A percentile compares a stretch with the other conserved stretches of the same genome.
Conservation (phyloP, 2,888 invertebrate species). For the Archips xylosteana region DNA sequence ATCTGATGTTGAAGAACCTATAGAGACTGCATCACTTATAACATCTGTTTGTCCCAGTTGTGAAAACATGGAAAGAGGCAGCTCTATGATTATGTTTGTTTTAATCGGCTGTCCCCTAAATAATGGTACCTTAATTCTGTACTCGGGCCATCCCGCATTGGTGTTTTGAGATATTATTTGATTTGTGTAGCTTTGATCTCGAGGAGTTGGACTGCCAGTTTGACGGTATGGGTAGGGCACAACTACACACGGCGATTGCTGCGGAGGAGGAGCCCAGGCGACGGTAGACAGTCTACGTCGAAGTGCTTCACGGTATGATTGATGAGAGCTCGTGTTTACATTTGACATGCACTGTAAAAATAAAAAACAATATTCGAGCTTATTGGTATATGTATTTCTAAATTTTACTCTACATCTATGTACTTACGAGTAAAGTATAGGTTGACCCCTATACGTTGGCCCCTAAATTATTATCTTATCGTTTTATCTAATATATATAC, state of each 20-base stretch:
- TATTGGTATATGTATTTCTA: too few species aligned
- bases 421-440: too few species aligned
- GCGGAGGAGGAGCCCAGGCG: neutral
- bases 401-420: too few species aligned
- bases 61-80: constrained; percentile 5
- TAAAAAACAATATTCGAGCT: neutral
- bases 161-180: neutral
- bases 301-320: constrained; percentile 1
- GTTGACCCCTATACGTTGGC: too few species aligned
- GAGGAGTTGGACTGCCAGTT: neutral
- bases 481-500: too few species aligned
- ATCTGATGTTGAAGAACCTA: neutral
- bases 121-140: constrained; percentile 5
- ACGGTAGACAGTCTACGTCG: neutral
- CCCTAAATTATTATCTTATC: neutral
- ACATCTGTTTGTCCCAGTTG: neutral
- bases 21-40: neutral
- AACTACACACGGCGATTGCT: neutral
- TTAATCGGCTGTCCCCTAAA: neutral
- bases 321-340: neutral
- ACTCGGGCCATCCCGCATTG: neutral
- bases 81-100: constrained; percentile 8
- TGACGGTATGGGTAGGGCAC: constrained; percentile 5
- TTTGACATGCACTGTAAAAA: neutral
- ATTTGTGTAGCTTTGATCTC: neutral